phyloP scores from a whole-genome alignment of 2,113 vertebrate species.

The Gallinago media region DNA sequence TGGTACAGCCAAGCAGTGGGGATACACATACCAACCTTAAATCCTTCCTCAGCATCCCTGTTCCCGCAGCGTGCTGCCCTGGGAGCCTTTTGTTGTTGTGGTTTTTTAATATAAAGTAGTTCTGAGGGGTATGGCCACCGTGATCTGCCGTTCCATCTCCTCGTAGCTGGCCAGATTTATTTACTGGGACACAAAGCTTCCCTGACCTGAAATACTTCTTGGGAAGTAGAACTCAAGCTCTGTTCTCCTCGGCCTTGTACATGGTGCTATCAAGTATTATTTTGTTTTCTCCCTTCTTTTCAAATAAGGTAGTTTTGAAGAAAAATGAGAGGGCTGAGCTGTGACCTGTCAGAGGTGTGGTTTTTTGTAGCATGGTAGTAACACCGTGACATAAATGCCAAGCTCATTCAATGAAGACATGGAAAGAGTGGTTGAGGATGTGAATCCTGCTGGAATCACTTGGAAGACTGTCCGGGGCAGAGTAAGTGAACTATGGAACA shows the following conservation, averaged over 20 bases:
- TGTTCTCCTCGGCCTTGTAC: not conserved
- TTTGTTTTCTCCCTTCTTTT: not conserved
- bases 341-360: not conserved
- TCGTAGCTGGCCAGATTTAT: not conserved
- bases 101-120: not conserved
- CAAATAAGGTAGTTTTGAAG: not conserved
- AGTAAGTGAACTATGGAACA: not conserved
- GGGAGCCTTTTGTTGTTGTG: not conserved
- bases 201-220: not conserved
- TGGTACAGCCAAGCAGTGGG: not conserved
- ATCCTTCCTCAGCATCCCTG: not conserved
- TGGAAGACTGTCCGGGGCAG: not conserved
- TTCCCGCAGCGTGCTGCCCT: not conserved
- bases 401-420: not conserved
- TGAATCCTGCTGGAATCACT: not conserved
- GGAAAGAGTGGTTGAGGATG: not conserved
- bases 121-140: not conserved
- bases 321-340: not conserved
- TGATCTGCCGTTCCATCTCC: not conserved
- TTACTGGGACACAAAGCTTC: not conserved
- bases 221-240: not conserved
- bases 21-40: fast-evolving
- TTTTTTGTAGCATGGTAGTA: not conserved
- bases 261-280: not conserved
- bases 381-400: not conserved